Percentiles rank a stretch among this genome's conserved stretches.
Conservation (phyloP, 1,140 invertebrate genomes). For the Drosophila tsacasi region DNA sequence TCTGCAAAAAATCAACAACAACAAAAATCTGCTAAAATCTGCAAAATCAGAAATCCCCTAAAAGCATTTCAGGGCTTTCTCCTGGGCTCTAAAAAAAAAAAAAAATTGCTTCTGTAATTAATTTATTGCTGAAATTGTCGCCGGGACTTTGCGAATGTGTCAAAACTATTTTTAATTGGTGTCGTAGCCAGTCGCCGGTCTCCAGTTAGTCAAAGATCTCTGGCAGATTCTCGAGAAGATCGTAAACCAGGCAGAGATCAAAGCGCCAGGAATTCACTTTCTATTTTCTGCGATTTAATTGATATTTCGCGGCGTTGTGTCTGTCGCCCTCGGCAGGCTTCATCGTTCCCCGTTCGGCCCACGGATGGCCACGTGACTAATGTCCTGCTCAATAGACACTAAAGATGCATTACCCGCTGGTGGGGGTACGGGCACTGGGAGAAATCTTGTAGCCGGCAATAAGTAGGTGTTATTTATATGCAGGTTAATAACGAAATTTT, state of each 20-base stretch:
- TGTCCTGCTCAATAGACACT: conserved; percentile 83
- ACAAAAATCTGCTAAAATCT: neutral
- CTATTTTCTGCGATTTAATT: conserved; percentile 75
- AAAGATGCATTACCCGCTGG: conserved; percentile 74
- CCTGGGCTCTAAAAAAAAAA: neutral
- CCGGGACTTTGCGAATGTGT: conserved; percentile 61
- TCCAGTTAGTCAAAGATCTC: conserved; percentile 25
- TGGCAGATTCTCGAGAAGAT: conserved; percentile 41
- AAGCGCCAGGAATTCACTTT: conserved; percentile 66
- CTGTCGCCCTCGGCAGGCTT: conserved; percentile 2
- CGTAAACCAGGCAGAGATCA: conserved; percentile 75
- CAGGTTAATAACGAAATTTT: neutral
- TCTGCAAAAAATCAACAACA: neutral
- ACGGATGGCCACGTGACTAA: conserved; percentile 68
- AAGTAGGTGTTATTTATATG: neutral
- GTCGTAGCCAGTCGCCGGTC: neutral
- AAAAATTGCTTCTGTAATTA: conserved; percentile 55
- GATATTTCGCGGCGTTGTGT: conserved; percentile 70
- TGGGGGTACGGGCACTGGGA: neutral
- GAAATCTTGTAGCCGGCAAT: neutral
- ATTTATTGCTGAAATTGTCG: conserved; percentile 74
- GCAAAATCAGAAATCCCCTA: conserved; percentile 1
- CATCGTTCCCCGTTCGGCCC: conserved; percentile 12
- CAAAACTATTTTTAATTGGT: conserved; percentile 83
- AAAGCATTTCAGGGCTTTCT: conserved; percentile 28